Conservation (phyloP, 1,140 invertebrate genomes). For the Ceratitis capitata region DNA sequence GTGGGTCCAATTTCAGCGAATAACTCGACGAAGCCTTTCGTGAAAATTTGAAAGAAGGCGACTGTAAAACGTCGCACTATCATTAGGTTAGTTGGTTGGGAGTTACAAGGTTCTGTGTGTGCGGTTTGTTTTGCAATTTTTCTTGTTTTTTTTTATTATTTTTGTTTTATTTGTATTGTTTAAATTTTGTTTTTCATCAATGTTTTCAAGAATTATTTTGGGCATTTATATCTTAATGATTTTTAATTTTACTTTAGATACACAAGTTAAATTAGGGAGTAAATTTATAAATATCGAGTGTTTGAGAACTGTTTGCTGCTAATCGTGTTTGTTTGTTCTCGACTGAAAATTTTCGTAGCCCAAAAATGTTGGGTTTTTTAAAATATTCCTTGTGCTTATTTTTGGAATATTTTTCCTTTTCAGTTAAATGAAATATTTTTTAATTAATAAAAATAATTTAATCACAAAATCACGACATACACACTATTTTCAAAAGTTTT, state of each 20-base stretch:
- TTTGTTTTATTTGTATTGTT: neutral
- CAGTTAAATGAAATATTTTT: neutral
- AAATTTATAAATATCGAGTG: no score
- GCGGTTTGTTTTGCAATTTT: constrained; percentile 52
- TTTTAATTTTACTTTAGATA: neutral
- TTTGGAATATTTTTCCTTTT: neutral
- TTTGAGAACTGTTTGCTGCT: neutral
- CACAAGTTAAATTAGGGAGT: no score
- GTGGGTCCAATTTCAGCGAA: constrained; percentile 90
- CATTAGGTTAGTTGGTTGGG: constrained; percentile 67
- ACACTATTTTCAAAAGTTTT: neutral
- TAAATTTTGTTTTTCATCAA: constrained; percentile 15
- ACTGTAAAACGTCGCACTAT: constrained; percentile 82
- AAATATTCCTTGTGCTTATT: constrained; percentile 15
- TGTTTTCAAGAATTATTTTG: neutral
- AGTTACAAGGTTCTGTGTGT: constrained; percentile 66
- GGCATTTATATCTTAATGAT: neutral
- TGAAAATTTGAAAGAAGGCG: constrained; percentile 96
- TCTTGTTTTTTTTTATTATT: constrained; percentile 11
- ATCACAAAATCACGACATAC: neutral
- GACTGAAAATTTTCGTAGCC: neutral
- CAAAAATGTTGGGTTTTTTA: constrained; percentile 48
- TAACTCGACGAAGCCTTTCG: constrained; percentile 96
- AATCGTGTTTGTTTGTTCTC: neutral
- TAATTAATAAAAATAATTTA: neutral